Conservation (phyloP, 2,888 invertebrate genomes). For the Chymomyza procnemis region DNA sequence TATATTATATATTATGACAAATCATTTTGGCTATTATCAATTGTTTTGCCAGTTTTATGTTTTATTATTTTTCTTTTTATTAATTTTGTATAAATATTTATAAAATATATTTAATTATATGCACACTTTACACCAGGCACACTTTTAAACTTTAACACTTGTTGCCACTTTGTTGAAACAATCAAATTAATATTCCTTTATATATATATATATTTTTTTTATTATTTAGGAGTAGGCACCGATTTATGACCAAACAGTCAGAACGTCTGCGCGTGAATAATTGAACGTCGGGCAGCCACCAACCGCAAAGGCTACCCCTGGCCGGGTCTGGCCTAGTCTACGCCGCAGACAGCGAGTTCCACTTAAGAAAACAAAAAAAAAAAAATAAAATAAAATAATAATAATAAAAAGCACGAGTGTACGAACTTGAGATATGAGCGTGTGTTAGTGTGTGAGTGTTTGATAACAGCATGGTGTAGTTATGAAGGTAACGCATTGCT, state of each 20-base stretch:
- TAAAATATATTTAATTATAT: slow-evolving; percentile 8
- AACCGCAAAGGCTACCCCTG: slow-evolving; percentile 55
- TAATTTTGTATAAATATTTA: background rate
- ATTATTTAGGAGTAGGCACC: too few relatives aligned
- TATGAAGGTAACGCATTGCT: too few relatives aligned
- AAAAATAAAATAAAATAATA: background rate
- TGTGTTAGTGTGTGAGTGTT: slow-evolving; percentile 23
- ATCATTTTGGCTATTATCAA: background rate
- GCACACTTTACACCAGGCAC: slow-evolving; percentile 9
- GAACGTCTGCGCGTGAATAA: slow-evolving; percentile 69
- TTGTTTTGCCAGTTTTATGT: background rate
- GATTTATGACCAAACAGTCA: slow-evolving; percentile 49
- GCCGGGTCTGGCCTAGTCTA: slow-evolving; percentile 32
- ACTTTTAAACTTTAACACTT: background rate
- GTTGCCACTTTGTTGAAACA: too few relatives aligned
- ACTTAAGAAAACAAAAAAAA: slow-evolving; percentile 6
- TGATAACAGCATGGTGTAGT: slow-evolving; percentile 42
- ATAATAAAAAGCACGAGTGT: background rate
- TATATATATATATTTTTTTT: background rate
- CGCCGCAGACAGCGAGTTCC: slow-evolving; percentile 31
- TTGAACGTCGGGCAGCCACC: slow-evolving; percentile 44
- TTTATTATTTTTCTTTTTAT: background rate
- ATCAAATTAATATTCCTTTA: background rate
- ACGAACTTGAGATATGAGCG: background rate
- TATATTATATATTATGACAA: background rate